Percentiles rank a stretch among this genome's conserved stretches.
phyloP scores from a whole-genome alignment of 92 coral and sea anemone genomes.

The Parazoanthus swiftii region DNA sequence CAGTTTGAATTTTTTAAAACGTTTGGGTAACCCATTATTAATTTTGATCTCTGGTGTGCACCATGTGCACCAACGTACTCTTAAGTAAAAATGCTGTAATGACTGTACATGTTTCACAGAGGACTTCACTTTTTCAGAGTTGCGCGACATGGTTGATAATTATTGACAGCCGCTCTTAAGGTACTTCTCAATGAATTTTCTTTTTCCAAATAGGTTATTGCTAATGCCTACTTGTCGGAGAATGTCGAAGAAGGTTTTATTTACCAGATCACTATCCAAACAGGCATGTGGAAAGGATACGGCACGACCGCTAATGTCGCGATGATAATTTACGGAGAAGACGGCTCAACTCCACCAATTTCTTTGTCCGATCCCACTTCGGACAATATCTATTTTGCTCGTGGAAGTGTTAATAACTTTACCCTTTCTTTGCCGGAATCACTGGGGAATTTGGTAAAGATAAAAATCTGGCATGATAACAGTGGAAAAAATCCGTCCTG shows the following conservation, averaged over 20 bases:
- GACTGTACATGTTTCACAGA: too few relatives aligned
- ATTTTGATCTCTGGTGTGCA: too few relatives aligned
- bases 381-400: slow-evolving; percentile 71
- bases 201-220: slow-evolving; percentile 55
- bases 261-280: slow-evolving; percentile 74
- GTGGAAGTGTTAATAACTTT: slow-evolving; percentile 80
- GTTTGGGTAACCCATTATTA: too few relatives aligned
- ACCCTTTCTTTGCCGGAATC: slow-evolving; percentile 60
- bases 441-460: slow-evolving; percentile 66
- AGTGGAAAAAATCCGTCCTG: slow-evolving; percentile 82
- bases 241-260: slow-evolving; percentile 42
- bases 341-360: slow-evolving; percentile 65
- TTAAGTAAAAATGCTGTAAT: too few relatives aligned
- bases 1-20: too few relatives aligned
- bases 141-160: neutral
- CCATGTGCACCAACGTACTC: too few relatives aligned
- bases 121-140: too few relatives aligned
- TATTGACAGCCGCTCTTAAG: neutral
- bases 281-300: slow-evolving; percentile 87
- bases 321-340: slow-evolving; percentile 70
- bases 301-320: slow-evolving; percentile 88
- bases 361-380: slow-evolving; percentile 58
- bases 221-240: slow-evolving; percentile 61
- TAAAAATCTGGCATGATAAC: slow-evolving; percentile 86
- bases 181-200: neutral